Evolutionary conservation across 2,797 vertebrate genomes (phyloP).

Genomic region (Cirrhinus mrigala): DNA sequence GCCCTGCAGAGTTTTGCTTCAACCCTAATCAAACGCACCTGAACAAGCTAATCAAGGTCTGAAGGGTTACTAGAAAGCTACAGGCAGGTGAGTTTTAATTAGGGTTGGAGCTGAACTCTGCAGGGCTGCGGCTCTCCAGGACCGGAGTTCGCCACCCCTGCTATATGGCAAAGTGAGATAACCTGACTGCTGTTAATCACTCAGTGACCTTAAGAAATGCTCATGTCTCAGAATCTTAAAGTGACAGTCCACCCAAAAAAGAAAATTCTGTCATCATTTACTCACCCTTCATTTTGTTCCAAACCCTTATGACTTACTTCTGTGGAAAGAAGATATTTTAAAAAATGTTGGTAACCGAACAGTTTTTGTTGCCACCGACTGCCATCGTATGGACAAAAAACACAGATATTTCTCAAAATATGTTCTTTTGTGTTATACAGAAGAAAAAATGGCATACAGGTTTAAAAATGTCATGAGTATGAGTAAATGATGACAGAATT

Average conservation of each 20-base stretch:
- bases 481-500: background rate
- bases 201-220: background rate
- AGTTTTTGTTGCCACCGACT: background rate
- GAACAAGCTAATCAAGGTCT: no score
- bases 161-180: background rate
- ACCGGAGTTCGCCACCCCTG: no score
- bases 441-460: background rate
- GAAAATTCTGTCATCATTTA: background rate
- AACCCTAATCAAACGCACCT: no score
- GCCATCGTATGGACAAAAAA: background rate
- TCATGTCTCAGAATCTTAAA: slow-evolving; percentile 2
- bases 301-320: background rate
- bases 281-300: background rate
- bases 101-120: no score
- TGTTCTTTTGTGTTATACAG: background rate
- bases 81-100: no score
- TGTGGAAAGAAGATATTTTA: background rate
- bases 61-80: no score
- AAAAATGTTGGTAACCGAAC: background rate
- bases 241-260: background rate
- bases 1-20: no score
- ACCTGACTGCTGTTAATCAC: background rate
- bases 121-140: no score
- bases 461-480: background rate
- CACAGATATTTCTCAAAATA: background rate